These are phyloP conservation scores for Sarcophaga subvicina DNA, from an alignment of 2,888 invertebrate genomes.

Conservation along the genomic window DNA sequence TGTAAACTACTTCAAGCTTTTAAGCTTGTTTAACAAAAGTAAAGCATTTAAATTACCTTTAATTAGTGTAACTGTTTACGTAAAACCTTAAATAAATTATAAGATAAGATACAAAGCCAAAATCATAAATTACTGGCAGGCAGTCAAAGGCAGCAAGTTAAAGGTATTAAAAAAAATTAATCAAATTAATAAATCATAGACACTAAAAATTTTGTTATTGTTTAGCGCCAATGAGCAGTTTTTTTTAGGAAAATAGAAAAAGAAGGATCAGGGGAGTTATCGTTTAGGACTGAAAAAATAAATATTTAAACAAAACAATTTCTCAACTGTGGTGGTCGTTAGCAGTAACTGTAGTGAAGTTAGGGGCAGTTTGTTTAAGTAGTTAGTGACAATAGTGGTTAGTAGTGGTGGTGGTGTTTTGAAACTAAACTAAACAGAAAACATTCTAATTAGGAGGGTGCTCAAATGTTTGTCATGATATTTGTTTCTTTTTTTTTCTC, in stretches of 20 bases:
- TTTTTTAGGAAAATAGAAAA: not conserved
- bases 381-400: not conserved
- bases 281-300: no score
- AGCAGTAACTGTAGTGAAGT: no score
- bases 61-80: not conserved
- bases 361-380: not conserved
- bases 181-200: no score
- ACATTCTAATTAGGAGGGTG: conserved; percentile 54
- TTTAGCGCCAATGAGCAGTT: conserved; percentile 47
- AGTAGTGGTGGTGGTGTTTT: conserved; percentile 31
- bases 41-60: conserved; percentile 9
- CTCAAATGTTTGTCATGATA: conserved; percentile 50
- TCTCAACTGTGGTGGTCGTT: no score
- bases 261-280: no score
- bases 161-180: not conserved
- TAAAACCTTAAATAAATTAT: not conserved
- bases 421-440: conserved; percentile 28
- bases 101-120: no score
- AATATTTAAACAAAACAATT: no score
- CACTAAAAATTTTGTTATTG: not conserved
- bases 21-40: not conserved
- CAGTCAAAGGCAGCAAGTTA: not conserved
- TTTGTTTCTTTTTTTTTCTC: conserved; percentile 26
- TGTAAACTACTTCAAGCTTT: not conserved
- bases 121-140: no score